Base-by-base conservation (phyloP, 2,797 vertebrate species). In the Pseudochromis fuscus region DNA sequence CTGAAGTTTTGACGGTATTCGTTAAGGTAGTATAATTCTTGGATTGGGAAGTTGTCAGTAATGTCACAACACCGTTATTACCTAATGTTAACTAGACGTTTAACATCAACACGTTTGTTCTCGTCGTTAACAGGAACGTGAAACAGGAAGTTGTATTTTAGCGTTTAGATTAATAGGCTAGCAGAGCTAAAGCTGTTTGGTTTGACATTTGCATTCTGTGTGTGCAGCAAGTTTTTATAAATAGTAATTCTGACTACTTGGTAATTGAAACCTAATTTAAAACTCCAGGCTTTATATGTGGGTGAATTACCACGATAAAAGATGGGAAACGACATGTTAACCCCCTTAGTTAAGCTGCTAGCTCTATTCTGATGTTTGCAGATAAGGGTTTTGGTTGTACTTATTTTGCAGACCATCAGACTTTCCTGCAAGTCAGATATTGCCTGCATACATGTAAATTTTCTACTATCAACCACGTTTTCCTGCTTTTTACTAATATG, bases 21-120 rank as follows among this genome's bases (percentile, higher is more conserved):
- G 11, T 3, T 21, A 44, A 87, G 87, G 86, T 90, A 85, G 0
- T 1, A 23, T 45, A 23, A 25, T 12, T 67, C 1, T 69, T 1
- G 9, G 0, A 1, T 45, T 0, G 2, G 28, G 0, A 21, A 8
- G 1, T 25, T 27, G 19, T 16, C 2, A 0, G 1, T 23, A 2
- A 4, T 40, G 25, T 49, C n/a, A 12, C 7, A 11, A 0, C 7
- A 0, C 3, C 2, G 18, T 16, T 15, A 0, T 4, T 2, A 3
- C 16, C 9, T 0, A 25, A n/a, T 19, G 58, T 21, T 3, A 3
- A 3, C 1, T 1, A 2, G 4, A 2, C 21, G 0, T 9, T 28
- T 0, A 15, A 66, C 3, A 11, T 3, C 1, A 4, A 0, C 13
- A 1, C 33, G 23, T 67, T 35, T 27, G 6, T 46, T 19, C 0